Percentiles rank a stretch among this genome's conserved stretches.
Evolutionary conservation across 1,140 invertebrate species (phyloP).

Genomic region (Tribolium madens): DNA sequence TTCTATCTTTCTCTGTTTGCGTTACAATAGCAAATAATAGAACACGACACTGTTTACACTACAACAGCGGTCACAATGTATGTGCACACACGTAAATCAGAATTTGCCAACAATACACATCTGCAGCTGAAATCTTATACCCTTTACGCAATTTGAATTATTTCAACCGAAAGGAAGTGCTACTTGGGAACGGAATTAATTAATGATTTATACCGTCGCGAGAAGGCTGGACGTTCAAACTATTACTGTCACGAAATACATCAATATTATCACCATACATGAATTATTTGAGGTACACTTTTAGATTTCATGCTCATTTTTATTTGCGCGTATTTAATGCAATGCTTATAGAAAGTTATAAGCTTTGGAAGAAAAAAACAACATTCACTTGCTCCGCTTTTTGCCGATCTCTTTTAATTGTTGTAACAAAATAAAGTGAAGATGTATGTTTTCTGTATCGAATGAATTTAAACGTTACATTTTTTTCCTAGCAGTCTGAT

Average conservation of each 20-base stretch:
- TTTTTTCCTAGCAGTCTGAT: too few species aligned
- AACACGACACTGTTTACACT: conserved; percentile 13
- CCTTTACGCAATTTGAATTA: conserved; percentile 9
- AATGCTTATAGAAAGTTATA: background rate
- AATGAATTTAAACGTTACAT: too few species aligned
- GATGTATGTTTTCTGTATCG: too few species aligned
- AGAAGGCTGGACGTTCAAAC: background rate
- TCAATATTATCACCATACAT: background rate
- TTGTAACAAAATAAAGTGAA: too few species aligned
- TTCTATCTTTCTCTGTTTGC: conserved; percentile 2
- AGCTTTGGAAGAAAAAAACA: too few species aligned
- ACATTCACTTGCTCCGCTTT: too few species aligned
- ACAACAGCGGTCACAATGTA: background rate
- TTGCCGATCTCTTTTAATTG: too few species aligned
- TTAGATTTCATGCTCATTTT: background rate
- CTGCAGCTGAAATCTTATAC: conserved; percentile 8
- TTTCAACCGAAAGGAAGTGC: conserved; percentile 2
- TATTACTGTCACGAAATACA: conserved; percentile 15
- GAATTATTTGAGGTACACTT: background rate
- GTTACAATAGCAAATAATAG: conserved; percentile 11
- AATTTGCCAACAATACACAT: conserved; percentile 12
- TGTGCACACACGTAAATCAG: conserved; percentile 26
- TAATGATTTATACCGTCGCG: conserved; percentile 11
- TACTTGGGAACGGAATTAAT: conserved; percentile 10
- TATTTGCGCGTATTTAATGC: background rate